Evolutionary conservation across 2,113 vertebrate species (phyloP).

Genomic region (Sterrhoptilus dennistouni): DNA sequence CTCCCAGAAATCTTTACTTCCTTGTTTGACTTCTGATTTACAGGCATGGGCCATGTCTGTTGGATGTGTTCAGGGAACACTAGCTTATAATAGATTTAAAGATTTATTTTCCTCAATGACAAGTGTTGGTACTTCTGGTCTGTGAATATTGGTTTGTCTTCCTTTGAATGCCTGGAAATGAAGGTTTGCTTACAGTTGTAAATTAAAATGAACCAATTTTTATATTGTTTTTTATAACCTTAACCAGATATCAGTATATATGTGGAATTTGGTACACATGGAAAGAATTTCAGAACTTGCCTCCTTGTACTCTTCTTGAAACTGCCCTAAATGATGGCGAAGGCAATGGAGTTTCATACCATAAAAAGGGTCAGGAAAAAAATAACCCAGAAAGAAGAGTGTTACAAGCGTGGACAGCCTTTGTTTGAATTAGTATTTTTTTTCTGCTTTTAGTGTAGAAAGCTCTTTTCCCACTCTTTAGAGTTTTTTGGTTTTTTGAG

Average conservation of each 20-base stretch:
- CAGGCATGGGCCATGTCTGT: background rate
- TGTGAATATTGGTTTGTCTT: background rate
- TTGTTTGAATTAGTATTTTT: background rate
- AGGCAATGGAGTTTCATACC: background rate
- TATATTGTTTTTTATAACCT: background rate
- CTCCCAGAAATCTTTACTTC: background rate
- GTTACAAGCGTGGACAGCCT: accelerated
- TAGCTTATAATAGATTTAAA: background rate
- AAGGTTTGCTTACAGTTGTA: background rate
- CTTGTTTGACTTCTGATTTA: background rate
- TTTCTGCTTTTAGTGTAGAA: background rate
- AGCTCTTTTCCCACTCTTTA: background rate
- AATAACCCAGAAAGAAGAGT: background rate
- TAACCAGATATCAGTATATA: background rate
- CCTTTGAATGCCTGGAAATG: background rate
- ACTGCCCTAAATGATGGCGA: background rate
- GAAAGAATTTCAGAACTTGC: background rate
- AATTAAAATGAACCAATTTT: background rate
- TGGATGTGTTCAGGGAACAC: background rate
- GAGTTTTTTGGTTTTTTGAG: background rate
- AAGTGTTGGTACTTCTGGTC: background rate
- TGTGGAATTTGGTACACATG: background rate
- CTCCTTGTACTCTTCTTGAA: background rate
- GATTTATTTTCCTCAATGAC: background rate
- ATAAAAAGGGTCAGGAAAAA: background rate